Percentiles rank a stretch among this genome's conserved stretches.
phyloP scores from a whole-genome alignment of 2,113 vertebrate genomes.

The Coracopsis vasa region DNA sequence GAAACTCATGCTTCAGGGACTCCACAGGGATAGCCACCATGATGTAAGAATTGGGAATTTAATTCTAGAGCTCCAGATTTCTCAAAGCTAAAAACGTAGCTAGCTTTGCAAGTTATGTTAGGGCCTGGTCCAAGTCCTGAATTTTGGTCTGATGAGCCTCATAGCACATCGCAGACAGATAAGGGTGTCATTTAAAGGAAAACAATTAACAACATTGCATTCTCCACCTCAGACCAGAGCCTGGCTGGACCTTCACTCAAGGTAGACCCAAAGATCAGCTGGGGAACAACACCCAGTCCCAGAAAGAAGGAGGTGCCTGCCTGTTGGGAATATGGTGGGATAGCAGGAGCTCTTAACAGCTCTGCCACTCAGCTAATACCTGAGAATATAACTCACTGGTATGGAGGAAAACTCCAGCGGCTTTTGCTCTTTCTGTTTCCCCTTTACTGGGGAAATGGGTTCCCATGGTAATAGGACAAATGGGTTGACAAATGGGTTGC shows the following conservation, averaged over 20 bases:
- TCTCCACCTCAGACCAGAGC: fast-evolving
- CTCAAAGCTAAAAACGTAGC: background rate
- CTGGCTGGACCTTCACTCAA: background rate
- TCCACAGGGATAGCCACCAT: background rate
- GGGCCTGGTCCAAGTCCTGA: background rate
- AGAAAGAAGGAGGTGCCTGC: background rate
- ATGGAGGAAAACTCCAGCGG: background rate
- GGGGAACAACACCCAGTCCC: background rate
- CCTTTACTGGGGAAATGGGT: background rate
- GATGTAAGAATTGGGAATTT: background rate
- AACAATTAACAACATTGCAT: background rate
- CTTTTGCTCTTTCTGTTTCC: background rate
- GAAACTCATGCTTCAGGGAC: background rate
- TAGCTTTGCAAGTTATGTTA: background rate
- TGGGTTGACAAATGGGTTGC: background rate
- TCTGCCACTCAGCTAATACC: background rate
- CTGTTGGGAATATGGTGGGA: fast-evolving
- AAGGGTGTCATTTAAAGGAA: background rate
- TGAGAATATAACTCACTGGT: background rate
- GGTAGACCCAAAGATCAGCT: background rate
- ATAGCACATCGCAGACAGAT: background rate
- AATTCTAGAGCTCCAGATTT: background rate
- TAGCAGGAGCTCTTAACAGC: background rate
- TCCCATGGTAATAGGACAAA: background rate
- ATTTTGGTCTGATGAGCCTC: background rate